phyloP scores from a whole-genome alignment of 2,888 invertebrate species.

The Frankliniella intonsa region DNA sequence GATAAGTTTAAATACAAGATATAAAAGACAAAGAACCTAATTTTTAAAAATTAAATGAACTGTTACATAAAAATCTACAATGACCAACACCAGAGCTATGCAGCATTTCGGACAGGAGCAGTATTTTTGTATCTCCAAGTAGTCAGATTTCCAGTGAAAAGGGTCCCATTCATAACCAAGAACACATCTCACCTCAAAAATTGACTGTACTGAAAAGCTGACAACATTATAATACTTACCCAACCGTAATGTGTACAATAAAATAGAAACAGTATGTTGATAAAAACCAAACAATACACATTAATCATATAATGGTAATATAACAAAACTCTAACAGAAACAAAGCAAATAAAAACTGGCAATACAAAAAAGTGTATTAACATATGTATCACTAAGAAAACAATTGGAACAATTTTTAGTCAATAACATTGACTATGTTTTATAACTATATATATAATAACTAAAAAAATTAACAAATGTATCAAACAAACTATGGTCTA shows the following conservation, averaged over 20 bases:
- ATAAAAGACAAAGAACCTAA: neutral
- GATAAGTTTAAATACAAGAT: neutral
- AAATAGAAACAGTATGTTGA: too few species aligned
- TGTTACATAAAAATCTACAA: too few species aligned
- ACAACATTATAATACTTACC: too few species aligned
- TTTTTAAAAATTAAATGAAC: neutral
- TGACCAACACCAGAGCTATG: too few species aligned
- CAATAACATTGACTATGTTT: neutral
- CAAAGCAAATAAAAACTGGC: too few species aligned
- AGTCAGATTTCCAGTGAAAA: too few species aligned
- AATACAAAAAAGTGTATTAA: neutral
- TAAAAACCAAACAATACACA: neutral
- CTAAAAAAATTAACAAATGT: neutral
- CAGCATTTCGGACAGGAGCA: too few species aligned
- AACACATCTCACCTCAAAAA: too few species aligned
- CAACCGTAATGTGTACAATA: neutral
- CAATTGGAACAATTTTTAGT: neutral
- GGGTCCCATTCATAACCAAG: too few species aligned
- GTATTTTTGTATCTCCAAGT: too few species aligned
- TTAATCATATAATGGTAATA: neutral
- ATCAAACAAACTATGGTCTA: neutral
- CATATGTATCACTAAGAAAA: neutral
- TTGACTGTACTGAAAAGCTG: too few species aligned
- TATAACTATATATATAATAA: neutral
- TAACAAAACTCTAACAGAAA: too few species aligned